Base-by-base conservation (phyloP, 2,113 vertebrate genomes). In the Miniopterus natalensis region DNA sequence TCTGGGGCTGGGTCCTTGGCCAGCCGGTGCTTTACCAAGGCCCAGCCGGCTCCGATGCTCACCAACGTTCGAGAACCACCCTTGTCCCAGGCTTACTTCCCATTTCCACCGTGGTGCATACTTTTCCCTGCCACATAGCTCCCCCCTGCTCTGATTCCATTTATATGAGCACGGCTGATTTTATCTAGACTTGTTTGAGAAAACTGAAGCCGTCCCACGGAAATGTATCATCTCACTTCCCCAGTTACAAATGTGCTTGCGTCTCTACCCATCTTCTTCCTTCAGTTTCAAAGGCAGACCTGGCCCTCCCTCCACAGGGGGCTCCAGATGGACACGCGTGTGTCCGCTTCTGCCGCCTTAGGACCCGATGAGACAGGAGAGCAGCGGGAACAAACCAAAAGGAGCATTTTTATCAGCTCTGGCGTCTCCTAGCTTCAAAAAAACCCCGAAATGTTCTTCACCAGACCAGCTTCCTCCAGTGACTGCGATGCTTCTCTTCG, bases 241-340 rank as follows among this genome's bases (percentile, higher is more conserved):
- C 8, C 25, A 4, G 27, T 53, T 5, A 42, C 49, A 71, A 20
- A 8, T 5, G 20, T 25, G 1, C 12, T 20, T 23, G 25, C 0
- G 6, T 7, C 20, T 51, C 10, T 49, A 5, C n/a, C 42, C 47
- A 4, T 31, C 80, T 36, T 42, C 84, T 75, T 89, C 73, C n/a
- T n/a, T 61, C 12, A 45, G 4, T 55, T 42, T 55, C 73, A 6
- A 31, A 63, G 71, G 45, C 51, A 6, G 36, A 70, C 25, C 84
- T 10, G 8, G 27, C 55, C 21, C 40, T 13, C 47, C 1, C 1
- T 8, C 47, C 74, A 53, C 74, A 10, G 9, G 23, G 45, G 75
- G 45, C 23, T 59, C 55, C 17, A 27, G 57, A 42, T 31, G 61
- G 5, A 57, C 45, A 77, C 5, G 15, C 0, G 3, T 27, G 36